phyloP scores from a whole-genome alignment of 92 coral and sea anemone genomes.

The Epizoanthus ramosus region DNA sequence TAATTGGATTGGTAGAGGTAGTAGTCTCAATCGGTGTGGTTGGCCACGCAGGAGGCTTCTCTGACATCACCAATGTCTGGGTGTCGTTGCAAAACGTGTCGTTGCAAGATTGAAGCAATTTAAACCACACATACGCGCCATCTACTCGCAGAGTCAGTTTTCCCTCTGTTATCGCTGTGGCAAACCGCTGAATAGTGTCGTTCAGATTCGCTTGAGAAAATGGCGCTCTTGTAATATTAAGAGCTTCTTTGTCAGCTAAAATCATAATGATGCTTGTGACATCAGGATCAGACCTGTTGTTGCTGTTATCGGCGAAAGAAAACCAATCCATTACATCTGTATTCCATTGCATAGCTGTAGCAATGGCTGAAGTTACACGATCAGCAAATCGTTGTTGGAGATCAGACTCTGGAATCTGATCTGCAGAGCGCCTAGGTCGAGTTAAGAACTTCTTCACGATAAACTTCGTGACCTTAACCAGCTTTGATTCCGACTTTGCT shows the following conservation, averaged over 20 bases:
- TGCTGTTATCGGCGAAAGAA: neutral
- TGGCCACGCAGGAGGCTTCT: neutral
- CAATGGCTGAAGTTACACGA: no score
- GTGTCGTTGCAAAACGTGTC: slow-evolving; percentile 12
- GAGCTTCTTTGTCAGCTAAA: slow-evolving; percentile 4
- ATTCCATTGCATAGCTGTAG: neutral
- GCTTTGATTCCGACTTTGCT: no score
- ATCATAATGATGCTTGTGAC: neutral
- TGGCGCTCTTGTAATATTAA: neutral
- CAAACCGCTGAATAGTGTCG: slow-evolving; percentile 1
- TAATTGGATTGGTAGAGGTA: no score
- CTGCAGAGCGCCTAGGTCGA: no score
- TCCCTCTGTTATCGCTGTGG: neutral
- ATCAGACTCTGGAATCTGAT: no score
- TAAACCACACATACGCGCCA: slow-evolving; percentile 2
- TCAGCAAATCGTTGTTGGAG: no score
- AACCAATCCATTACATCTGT: slow-evolving; percentile 6
- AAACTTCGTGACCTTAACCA: no score
- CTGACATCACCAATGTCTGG: neutral
- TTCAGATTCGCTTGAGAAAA: neutral
- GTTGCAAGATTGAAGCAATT: slow-evolving; percentile 9
- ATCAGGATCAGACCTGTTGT: neutral
- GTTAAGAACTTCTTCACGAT: no score
- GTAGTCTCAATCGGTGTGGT: no score
- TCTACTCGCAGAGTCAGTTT: slow-evolving; percentile 9